These are phyloP conservation scores for Lineus longissimus DNA, from an alignment of 1,140 invertebrate species.

Conservation along the genomic window DNA sequence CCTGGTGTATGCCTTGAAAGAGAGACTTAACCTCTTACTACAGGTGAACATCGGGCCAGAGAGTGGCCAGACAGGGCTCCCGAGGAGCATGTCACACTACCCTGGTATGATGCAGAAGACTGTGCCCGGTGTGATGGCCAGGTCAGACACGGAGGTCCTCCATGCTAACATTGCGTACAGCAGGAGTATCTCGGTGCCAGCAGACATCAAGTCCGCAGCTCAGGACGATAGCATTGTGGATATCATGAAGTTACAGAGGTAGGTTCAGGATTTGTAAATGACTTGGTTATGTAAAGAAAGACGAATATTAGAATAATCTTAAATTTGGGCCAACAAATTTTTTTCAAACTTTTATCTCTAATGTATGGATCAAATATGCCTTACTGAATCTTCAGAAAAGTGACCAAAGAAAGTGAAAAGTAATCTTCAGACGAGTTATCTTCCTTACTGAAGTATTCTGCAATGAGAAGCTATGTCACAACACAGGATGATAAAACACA, in stretches of 20 bases:
- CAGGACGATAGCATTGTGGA: conserved; percentile 41
- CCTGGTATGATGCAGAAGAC: background rate
- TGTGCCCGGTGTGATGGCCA: conserved; percentile 36
- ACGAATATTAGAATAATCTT: too few relatives aligned
- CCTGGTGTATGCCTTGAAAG: conserved; percentile 40
- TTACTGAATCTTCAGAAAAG: background rate
- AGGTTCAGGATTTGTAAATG: conserved; percentile 2
- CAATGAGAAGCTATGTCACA: too few relatives aligned
- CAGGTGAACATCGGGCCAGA: conserved; percentile 45
- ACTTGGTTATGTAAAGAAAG: too few relatives aligned
- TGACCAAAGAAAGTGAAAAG: background rate
- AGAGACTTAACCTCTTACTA: conserved; percentile 45
- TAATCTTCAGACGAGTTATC: background rate
- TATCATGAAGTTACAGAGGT: conserved; percentile 36
- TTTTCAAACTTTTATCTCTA: too few relatives aligned
- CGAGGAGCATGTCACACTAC: conserved; percentile 31
- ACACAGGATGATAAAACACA: too few relatives aligned
- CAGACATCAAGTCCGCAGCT: conserved; percentile 27
- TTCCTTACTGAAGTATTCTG: too few relatives aligned
- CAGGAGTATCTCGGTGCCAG: conserved; percentile 42
- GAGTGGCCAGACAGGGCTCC: conserved; percentile 18
- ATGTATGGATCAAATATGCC: background rate
- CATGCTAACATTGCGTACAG: conserved; percentile 19
- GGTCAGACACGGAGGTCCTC: conserved; percentile 45
- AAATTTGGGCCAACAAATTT: too few relatives aligned